phyloP scores from a whole-genome alignment of 2,797 vertebrate genomes.

The Lacerta bilineata region DNA sequence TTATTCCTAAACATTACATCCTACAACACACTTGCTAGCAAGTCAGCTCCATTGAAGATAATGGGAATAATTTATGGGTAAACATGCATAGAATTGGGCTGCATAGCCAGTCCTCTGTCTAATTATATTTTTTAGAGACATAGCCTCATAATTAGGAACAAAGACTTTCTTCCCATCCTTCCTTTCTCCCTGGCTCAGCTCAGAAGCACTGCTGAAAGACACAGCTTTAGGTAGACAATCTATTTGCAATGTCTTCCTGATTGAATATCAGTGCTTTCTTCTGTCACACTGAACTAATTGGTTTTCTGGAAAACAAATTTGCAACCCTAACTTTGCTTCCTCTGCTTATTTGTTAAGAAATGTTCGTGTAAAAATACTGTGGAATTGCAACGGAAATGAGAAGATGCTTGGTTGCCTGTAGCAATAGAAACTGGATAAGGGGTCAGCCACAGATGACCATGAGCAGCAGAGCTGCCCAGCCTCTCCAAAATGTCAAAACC shows the following conservation, averaged over 20 bases:
- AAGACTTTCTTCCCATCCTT: not conserved
- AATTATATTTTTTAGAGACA: not conserved
- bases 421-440: not conserved
- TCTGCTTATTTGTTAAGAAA: slow-evolving; percentile 21
- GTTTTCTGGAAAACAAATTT: slow-evolving; percentile 25
- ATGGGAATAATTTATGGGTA: not conserved
- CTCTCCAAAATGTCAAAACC: not conserved
- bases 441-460: not conserved
- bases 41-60: not conserved
- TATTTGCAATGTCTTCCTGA: slow-evolving; percentile 29
- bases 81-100: not conserved
- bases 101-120: not conserved
- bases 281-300: not conserved
- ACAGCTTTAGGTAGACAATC: not conserved
- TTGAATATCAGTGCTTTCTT: slow-evolving; percentile 5
- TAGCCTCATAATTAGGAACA: slow-evolving; percentile 15
- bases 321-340: not conserved
- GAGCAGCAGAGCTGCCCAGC: not conserved
- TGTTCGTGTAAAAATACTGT: not conserved
- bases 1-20: not conserved
- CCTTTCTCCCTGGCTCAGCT: slow-evolving; percentile 10
- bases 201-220: slow-evolving; percentile 22
- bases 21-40: not conserved
- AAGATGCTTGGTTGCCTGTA: not conserved
- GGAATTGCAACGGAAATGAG: not conserved